Evolutionary conservation across 2,888 invertebrate species (phyloP).

Genomic region (Neuroscelio doddi): DNA sequence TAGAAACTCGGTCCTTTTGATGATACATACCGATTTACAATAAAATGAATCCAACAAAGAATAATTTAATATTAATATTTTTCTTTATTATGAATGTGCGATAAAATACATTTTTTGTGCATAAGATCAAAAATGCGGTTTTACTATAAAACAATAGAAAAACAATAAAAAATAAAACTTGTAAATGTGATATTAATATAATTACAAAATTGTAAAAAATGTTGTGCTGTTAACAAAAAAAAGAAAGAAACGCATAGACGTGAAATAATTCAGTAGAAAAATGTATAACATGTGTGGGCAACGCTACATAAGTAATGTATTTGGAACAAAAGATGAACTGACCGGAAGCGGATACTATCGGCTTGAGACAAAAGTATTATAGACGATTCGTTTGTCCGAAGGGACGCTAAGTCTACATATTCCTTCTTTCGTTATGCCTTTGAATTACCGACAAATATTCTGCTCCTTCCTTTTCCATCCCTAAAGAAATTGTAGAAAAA

Average conservation of each 20-base stretch:
- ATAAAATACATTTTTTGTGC: too few relatives aligned
- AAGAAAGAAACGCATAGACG: background rate
- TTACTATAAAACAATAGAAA: too few relatives aligned
- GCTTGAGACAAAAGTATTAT: slow-evolving; percentile 27
- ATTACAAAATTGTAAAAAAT: too few relatives aligned
- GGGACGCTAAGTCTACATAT: slow-evolving; percentile 37
- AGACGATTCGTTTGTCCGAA: slow-evolving; percentile 40
- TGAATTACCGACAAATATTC: slow-evolving; percentile 38
- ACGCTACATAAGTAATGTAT: slow-evolving; percentile 25
- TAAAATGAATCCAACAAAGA: slow-evolving; percentile 4
- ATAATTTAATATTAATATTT: background rate
- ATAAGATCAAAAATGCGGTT: too few relatives aligned
- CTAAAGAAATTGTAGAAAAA: slow-evolving; percentile 27
- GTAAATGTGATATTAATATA: too few relatives aligned
- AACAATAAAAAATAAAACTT: too few relatives aligned
- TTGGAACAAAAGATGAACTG: slow-evolving; percentile 38
- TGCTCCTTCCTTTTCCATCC: slow-evolving; percentile 28
- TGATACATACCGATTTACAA: background rate
- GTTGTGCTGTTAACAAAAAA: background rate
- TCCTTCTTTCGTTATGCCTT: slow-evolving; percentile 28
- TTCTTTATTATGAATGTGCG: too few relatives aligned
- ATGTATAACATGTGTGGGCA: slow-evolving; percentile 33
- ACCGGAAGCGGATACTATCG: slow-evolving; percentile 48
- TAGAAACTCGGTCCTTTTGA: slow-evolving; percentile 1
- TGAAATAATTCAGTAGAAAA: slow-evolving; percentile 1